Conservation (phyloP, 2,888 invertebrate species). For the Lithosia quadra region DNA sequence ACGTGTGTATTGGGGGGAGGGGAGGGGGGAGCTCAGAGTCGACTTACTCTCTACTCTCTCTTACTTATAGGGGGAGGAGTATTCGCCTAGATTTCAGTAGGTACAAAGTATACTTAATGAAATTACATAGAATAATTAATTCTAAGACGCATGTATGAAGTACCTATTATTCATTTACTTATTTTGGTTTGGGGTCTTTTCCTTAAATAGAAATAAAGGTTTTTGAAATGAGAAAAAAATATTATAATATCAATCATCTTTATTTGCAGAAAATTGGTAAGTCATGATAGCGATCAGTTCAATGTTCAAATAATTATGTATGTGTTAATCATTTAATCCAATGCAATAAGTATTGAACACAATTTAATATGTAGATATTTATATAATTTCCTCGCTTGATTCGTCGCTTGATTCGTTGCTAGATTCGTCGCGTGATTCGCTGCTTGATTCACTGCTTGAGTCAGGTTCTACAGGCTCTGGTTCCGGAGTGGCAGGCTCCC, state of each 20-base stretch:
- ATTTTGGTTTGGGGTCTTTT: no score
- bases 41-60: no score
- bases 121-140: no score
- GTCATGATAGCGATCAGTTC: neutral
- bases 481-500: constrained; percentile 19
- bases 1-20: no score
- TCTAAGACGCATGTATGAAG: no score
- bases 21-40: no score
- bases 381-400: neutral
- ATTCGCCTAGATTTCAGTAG: no score
- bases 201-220: no score
- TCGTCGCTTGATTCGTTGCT: neutral
- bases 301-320: neutral
- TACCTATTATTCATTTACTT: no score
- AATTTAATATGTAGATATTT: neutral
- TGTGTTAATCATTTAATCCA: neutral
- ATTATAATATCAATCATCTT: neutral
- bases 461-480: neutral
- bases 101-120: no score
- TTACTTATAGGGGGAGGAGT: no score
- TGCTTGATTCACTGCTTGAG: neutral
- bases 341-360: neutral
- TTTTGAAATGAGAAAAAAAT: no score
- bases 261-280: neutral
- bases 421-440: neutral